A percentile compares a stretch with the other conserved stretches of the same genome.
Conservation (phyloP, 2,888 invertebrate genomes). For the Euplexia lucipara region DNA sequence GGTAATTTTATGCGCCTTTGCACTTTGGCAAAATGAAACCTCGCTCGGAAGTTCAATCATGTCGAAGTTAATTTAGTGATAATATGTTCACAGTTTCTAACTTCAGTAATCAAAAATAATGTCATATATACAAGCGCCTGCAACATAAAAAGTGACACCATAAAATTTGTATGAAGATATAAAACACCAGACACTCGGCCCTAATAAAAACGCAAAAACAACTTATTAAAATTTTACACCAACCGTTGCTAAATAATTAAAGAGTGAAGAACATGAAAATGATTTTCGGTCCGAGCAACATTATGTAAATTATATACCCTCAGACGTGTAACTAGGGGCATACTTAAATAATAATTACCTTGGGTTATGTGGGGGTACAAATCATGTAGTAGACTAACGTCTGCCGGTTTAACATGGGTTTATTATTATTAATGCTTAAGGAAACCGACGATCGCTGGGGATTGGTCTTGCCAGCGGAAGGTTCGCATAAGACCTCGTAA, state of each 20-base stretch:
- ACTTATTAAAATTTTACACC: slow-evolving; percentile 62
- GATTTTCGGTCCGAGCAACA: slow-evolving; percentile 62
- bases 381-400: slow-evolving; percentile 66
- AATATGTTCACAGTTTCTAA: slow-evolving; percentile 22
- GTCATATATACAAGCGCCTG: slow-evolving; percentile 44
- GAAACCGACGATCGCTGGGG: slow-evolving; percentile 65
- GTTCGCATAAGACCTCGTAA: slow-evolving; percentile 59
- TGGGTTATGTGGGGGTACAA: slow-evolving; percentile 63
- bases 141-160: slow-evolving; percentile 42
- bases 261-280: slow-evolving; percentile 65
- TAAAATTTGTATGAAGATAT: slow-evolving; percentile 57
- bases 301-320: slow-evolving; percentile 67
- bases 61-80: neutral
- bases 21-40: slow-evolving; percentile 25
- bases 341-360: slow-evolving; percentile 70
- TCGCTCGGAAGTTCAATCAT: neutral
- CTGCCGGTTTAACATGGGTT: slow-evolving; percentile 63
- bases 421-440: slow-evolving; percentile 70
- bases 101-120: slow-evolving; percentile 40
- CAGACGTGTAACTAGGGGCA: slow-evolving; percentile 60
- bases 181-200: slow-evolving; percentile 50
- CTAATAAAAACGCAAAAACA: slow-evolving; percentile 61
- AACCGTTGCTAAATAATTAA: slow-evolving; percentile 64
- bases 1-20: slow-evolving; percentile 31
- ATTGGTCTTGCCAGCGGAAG: slow-evolving; percentile 57